Conservation (phyloP, 1,140 invertebrate genomes). For the Colletes latitarsis region DNA sequence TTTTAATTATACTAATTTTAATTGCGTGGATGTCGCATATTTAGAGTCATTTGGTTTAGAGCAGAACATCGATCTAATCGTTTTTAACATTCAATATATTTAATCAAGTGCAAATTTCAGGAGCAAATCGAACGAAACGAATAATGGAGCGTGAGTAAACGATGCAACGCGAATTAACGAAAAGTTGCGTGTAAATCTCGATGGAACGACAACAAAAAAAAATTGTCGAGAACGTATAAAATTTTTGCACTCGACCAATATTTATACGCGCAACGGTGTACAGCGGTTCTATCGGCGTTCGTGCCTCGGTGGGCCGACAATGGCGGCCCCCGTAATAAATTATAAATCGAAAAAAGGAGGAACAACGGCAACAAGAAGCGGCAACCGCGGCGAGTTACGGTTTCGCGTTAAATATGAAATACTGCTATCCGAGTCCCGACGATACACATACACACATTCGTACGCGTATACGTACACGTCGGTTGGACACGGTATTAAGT, state of each 20-base stretch:
- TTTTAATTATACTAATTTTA: no score
- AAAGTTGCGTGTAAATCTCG: neutral
- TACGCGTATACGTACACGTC: neutral
- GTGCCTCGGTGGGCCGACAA: slow-evolving; percentile 35
- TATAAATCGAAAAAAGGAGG: slow-evolving; percentile 70
- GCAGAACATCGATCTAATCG: no score
- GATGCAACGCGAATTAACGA: no score
- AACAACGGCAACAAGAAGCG: slow-evolving; percentile 54
- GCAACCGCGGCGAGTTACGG: slow-evolving; percentile 70
- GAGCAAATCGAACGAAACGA: no score
- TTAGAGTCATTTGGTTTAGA: no score
- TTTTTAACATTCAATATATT: no score
- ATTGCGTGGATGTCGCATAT: no score
- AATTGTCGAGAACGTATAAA: neutral
- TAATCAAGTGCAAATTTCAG: no score
- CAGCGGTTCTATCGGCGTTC: slow-evolving; percentile 16
- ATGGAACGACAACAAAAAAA: neutral
- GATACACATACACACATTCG: neutral
- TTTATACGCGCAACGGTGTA: slow-evolving; percentile 21
- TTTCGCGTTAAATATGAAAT: slow-evolving; percentile 76
- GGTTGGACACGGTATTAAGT: slow-evolving; percentile 62
- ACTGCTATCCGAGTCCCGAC: slow-evolving; percentile 59
- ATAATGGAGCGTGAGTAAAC: no score
- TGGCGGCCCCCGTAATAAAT: slow-evolving; percentile 66
- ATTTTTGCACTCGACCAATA: slow-evolving; percentile 17